Evolutionary conservation across 2,888 invertebrate species (phyloP).

Genomic region (Drosophila trichaetosa): DNA sequence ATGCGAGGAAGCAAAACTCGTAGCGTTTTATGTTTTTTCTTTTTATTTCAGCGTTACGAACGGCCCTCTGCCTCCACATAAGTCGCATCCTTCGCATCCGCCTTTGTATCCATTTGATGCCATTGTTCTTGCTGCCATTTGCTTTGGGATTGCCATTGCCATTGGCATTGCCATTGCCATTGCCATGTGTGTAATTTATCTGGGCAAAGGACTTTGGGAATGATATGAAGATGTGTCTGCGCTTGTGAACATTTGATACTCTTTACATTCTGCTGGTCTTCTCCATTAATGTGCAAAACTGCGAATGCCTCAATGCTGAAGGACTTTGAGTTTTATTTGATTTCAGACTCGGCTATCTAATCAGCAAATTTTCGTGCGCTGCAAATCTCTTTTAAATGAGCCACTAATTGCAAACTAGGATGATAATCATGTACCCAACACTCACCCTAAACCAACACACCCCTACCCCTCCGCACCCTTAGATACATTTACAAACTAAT

Average conservation of each 20-base stretch:
- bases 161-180: constrained; percentile 16
- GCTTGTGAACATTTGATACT: constrained; percentile 1
- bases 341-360: constrained; percentile 54
- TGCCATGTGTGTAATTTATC: constrained; percentile 47
- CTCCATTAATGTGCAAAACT: constrained; percentile 30
- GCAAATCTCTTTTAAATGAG: constrained; percentile 77
- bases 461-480: background rate
- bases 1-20: constrained; percentile 68
- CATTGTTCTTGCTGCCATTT: constrained; percentile 34
- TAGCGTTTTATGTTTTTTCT: constrained; percentile 68
- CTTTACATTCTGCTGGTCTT: constrained; percentile 3
- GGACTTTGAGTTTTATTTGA: constrained; percentile 34
- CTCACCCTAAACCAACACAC: background rate
- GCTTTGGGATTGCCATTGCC: background rate
- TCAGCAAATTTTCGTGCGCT: constrained; percentile 53
- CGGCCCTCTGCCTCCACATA: constrained; percentile 6
- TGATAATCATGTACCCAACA: constrained; percentile 49
- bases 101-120: constrained; percentile 4
- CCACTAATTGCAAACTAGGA: constrained; percentile 71
- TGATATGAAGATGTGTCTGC: background rate
- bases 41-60: constrained; percentile 2
- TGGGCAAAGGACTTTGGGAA: constrained; percentile 24
- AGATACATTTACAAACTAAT: constrained; percentile 62
- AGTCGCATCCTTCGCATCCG: background rate
- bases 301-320: constrained; percentile 3